Evolutionary conservation across 2,888 invertebrate genomes (phyloP), one percentile per base, ranked within the genome.

Genomic region (Drosophila fungiperda): DNA sequence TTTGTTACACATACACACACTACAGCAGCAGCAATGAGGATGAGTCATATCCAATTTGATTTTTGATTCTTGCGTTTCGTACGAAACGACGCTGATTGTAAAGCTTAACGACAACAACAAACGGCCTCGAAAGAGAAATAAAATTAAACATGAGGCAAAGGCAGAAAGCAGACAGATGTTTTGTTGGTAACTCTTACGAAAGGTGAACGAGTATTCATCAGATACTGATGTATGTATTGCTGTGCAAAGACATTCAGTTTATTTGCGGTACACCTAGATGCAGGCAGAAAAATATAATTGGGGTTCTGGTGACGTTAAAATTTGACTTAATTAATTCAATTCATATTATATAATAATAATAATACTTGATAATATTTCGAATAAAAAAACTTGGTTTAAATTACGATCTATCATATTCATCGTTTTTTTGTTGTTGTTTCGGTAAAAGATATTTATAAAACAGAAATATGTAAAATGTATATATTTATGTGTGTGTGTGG

Each of bases 31-130:
- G 36, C 48, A 33, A 12, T 64, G 66, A 72, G 77, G 57, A 87
- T 90, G 90, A 90, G 76, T 90, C 90, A 90, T 84, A 69, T 80
- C 61, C 83, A 82, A 82, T 76, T 83, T 79, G 78, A 82, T 81
- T 83, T 79, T 87, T 79, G 69, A 78, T 79, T 82, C 68, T 61
- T 84, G 90, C 66, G 71, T 83, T 90, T 91, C 87, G 75, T 80
- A 80, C 77, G 85, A 90, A 90, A 81, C 76, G 71, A 72, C 75
- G 73, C 77, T 91, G 89, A 90, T 77, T 87, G 83, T 89, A 64
- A 68, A 72, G 70, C 72, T 73, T 64, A 72, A 66, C 66, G 78
- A 35, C 61, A 67, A 61, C 67, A 64, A 52, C 40, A 45, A 45
- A 23, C 45, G 66, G 65, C 45, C 33, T 60, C 50, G 62, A 48